Base-by-base conservation (phyloP, 2,888 invertebrate species). In the Lissocephala sabroskyi region DNA sequence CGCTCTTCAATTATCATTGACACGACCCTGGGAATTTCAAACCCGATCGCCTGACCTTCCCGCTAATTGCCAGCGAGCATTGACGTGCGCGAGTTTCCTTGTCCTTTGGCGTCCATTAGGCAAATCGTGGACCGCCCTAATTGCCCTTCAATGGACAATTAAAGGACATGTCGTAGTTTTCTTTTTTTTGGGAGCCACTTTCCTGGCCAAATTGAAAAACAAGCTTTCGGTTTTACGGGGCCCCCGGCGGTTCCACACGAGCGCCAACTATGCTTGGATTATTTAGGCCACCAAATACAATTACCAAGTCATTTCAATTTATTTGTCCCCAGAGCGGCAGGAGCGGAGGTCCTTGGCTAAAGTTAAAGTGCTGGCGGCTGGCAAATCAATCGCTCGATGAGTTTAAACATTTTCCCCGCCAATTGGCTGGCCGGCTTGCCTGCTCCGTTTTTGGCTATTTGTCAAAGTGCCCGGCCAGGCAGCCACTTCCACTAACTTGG, bases 301-400 rank as follows among this genome's bases (percentile, higher is more conserved):
- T 73, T 73, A 73, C 73, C 58, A 61, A 65, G 62, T 77, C 73
- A 74, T 71, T 71, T 71, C 71, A 76, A 76, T 79, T 71, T 79
- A 79, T 71, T 71, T 55, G 64, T n/a, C n/a, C n/a, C n/a, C n/a
- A n/a, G n/a, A n/a, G n/a, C n/a, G n/a, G n/a, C n/a, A n/a, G 26
- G 26, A 32, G 7, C 11, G 30, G 30, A n/a, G 3, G 30, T 13
- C 11, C 11, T 13, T 5, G 30, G 30, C 13, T 32, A 13, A 32
- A 32, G 30, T 35, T 16, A 14, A 23, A 23, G 23, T 33, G 41
- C 17, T 13, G 23, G 11, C 14, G 41, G 33, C 46, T 46, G 40
- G 33, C 19, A 33, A 26, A 33, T 46, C 35, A 3, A 19, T 19
- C 19, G 7, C 23, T 23, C 23, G 3, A 7, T 23, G 23, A 23